Base-by-base conservation (phyloP, 2,113 vertebrate genomes). In the Solea senegalensis region DNA sequence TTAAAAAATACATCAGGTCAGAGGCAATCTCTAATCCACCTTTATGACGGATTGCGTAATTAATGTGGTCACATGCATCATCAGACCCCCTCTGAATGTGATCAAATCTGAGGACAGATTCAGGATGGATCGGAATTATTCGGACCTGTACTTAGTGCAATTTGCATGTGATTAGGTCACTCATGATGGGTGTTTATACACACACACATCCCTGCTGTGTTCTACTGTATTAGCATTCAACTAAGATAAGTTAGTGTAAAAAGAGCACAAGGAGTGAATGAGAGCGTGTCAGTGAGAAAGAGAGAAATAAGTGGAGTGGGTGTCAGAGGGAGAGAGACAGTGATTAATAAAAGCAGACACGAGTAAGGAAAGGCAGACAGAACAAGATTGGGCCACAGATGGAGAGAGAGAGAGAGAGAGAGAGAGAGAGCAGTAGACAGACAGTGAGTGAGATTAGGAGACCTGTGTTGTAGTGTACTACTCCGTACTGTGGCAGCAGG, bases 301-400 rank as follows among this genome's bases (percentile, higher is more conserved):
- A 48, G 59, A 9, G 58, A 68, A 73, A 73, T 50, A 82, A 81
- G 84, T 72, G 40, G 70, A 84, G 77, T 41, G n/a, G 65, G 70
- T 80, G 79, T 80, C 76, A 82, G 59, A n/a, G 34, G 40, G 55
- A 16, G 56, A 61, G 58, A 46, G n/a, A 61, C 69, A 68, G 54
- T 81, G 84, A 91, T 80, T 88, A 88, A 88, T 86, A 78, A 69
- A 75, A 27, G 44, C 57, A 69, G 79, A 84, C 80, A 86, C 81
- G 65, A 83, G 65, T 63, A 78, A 81, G 69, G 72, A 56, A 57
- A 74, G 67, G 59, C 65, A 72, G 57, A 75, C n/a, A 56, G 60
- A 76, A 51, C 34, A 63, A 76, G 70, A 82, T 52, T 67, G 74
- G 59, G 83, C 56, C 69, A 21, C 67, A 57, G 73, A 74, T 70